Base-by-base conservation (phyloP, 2,797 vertebrate genomes). In the Diglossa cyanea region DNA sequence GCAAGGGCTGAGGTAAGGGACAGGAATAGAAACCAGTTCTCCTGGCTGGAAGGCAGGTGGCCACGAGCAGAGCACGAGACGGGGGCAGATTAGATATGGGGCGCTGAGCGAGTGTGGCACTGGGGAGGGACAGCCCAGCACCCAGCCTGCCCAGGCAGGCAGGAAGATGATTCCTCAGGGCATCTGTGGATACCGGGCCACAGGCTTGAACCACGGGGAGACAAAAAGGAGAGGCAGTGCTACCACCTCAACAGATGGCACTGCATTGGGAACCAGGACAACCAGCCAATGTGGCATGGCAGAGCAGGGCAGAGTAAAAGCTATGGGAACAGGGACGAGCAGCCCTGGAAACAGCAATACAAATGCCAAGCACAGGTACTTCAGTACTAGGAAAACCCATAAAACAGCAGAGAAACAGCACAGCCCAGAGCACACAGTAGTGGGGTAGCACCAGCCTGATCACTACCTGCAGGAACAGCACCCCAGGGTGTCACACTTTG, bases 1-100 rank as follows among this genome's bases (percentile, higher is more conserved):
- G 61, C 79, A 40, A 66, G 35, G 50, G 73, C 74, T 92, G 66
- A 2, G 8, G 70, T 65, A 88, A 81, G 71, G 45, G 60, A 82
- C 94, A 91, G 86, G 91, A 95, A 95, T 94, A 96, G 95, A 90
- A 91, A 65, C 25, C 3, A 7, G 10, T 21, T 85, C 96, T 96
- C 61, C 91, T 95, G 95, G 94, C 78, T 0, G 2, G 96, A 68
- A 77, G 79, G 94, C 88, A 86, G 77, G 77, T 79, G 71, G 71
- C 94, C 87, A 88, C 2, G 17, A 96, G 91, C 78, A 4, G 54
- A 94, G 87, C 96, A 95, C 23, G 58, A 72, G 96, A 81, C 57
- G 0, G 28, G 63, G 70, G 33, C 91, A 54, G 94, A 96, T 96
- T 91, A 96, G 96, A 95, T 94, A 96, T 0, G 25, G 68, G 68